Percentiles rank a stretch among this genome's conserved stretches.
phyloP scores from a whole-genome alignment of 2,797 vertebrate species.

The Myotis findleyi region DNA sequence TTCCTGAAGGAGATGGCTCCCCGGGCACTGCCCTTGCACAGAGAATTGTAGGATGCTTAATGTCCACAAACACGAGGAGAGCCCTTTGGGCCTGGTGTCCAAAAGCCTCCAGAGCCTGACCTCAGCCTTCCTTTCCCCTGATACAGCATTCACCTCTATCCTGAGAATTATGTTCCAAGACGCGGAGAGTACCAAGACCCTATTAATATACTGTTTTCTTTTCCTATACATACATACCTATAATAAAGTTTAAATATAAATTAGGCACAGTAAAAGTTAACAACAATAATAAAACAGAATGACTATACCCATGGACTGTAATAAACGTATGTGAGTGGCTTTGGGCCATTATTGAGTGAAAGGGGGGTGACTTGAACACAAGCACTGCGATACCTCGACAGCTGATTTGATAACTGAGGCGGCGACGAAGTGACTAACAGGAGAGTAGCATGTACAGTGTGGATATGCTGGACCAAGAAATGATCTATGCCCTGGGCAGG shows the following conservation, averaged over 20 bases:
- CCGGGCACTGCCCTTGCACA: background rate
- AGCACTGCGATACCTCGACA: background rate
- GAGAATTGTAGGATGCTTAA: background rate
- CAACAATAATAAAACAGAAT: background rate
- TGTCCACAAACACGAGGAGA: background rate
- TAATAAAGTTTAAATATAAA: background rate
- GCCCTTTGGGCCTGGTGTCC: background rate
- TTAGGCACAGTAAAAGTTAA: background rate
- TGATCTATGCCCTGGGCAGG: background rate
- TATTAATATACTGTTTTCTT: background rate
- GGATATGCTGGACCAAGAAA: background rate
- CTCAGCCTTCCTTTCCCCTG: background rate
- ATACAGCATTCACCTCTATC: background rate
- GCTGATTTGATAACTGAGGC: background rate
- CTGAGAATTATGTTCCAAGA: no score
- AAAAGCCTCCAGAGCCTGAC: background rate
- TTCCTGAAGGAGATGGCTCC: background rate
- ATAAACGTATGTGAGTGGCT: background rate
- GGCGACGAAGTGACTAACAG: background rate
- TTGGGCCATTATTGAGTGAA: background rate
- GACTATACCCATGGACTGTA: background rate
- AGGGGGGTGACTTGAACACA: no score
- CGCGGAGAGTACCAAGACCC: background rate
- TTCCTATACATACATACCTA: no score
- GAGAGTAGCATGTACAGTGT: rapidly evolving